Evolutionary conservation across 2,113 vertebrate species (phyloP), one percentile per base, ranked within the genome.

Genomic region (Syngnathus typhle): DNA sequence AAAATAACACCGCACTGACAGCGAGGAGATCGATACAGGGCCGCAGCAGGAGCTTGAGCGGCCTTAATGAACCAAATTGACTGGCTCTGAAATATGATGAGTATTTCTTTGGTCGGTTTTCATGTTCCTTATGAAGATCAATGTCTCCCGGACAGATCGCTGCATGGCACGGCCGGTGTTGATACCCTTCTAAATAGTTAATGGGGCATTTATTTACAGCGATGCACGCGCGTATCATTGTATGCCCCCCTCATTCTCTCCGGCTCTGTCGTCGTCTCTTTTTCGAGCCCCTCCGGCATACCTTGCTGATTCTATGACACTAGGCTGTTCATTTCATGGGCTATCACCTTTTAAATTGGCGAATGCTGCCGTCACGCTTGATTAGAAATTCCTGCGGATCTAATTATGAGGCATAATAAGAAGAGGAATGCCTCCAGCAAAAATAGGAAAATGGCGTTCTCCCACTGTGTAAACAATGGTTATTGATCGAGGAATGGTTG

Each of bases 271-370:
- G 60, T 12, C 77, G 77, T 79, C 64, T 81, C 60, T 78, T 74
- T 32, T 58, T 69, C 78, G 54, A 68, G 71, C 67, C 72, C 78
- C 68, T 13, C 61, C 69, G 64, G 88, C 76, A 76, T 87, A 75
- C 85, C 85, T 83, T 80, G 75, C 73, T 78, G 63, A 58, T 44
- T 44, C 41, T 81, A 66, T 82, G 82, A 79, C 74, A 70, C 83
- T 74, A 74, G 72, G 74, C 86, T 86, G 84, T 88, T 91, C 87
- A 92, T 91, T 90, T 91, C 90, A 89, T 88, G 88, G 89, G 73
- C 87, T 87, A 90, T 92, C 89, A 89, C 88, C 81, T 90, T 89
- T 89, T 87, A 89, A 89, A 92, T 91, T 89, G 84, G 85, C 77
- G 79, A 87, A 89, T 90, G 88, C 86, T 85, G 88, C 86, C 84